Conservation (phyloP, 2,888 invertebrate genomes). For the Mamestra brassicae region DNA sequence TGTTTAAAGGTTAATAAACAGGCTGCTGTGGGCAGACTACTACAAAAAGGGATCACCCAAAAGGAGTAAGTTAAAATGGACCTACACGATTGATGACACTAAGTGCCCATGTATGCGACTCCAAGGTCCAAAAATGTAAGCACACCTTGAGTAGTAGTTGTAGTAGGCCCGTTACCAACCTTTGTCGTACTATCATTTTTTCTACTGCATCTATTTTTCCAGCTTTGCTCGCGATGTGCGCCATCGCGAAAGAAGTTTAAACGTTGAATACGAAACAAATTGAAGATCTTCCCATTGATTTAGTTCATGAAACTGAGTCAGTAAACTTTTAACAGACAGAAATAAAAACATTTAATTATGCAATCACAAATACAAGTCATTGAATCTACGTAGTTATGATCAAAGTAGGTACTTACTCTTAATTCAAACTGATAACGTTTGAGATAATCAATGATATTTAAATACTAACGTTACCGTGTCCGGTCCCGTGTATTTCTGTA, state of each 20-base stretch:
- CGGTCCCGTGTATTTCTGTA: no score
- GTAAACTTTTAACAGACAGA: not conserved
- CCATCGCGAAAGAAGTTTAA: no score
- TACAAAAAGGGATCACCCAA: slow-evolving; percentile 10
- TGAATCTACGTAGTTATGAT: no score
- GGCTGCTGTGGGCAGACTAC: not conserved
- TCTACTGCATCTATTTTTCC: no score
- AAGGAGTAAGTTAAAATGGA: not conserved
- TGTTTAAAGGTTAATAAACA: slow-evolving; percentile 34
- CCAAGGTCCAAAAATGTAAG: not conserved
- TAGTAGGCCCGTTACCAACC: not conserved
- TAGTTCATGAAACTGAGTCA: no score
- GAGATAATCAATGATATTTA: no score
- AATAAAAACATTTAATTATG: not conserved
- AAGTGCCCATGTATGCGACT: not conserved
- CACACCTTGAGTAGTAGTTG: not conserved
- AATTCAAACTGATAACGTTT: not conserved
- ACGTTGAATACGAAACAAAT: no score
- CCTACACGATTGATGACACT: not conserved
- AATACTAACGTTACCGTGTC: no score
- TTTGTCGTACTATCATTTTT: not conserved
- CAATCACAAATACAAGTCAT: not conserved
- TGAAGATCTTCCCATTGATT: no score
- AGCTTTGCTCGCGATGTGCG: no score
- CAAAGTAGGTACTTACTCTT: no score